Evolutionary conservation across 2,888 invertebrate species (phyloP).

Genomic region (Pyrrhia umbra): DNA sequence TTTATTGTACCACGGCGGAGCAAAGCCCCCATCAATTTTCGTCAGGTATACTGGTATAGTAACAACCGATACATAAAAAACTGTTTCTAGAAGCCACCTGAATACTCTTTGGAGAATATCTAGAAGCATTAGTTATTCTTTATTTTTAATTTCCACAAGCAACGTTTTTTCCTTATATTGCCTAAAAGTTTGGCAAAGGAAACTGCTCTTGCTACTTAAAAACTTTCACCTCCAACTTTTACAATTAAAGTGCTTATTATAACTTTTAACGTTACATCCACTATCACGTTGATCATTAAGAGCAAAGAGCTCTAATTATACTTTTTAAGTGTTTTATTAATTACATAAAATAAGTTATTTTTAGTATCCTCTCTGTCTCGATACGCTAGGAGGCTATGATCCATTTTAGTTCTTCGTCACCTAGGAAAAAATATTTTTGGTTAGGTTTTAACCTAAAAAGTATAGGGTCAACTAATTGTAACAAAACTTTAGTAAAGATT

Average conservation of each 20-base stretch:
- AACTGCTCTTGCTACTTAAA: background rate
- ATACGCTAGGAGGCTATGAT: too few species aligned
- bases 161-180: background rate
- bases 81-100: too few species aligned
- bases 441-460: background rate
- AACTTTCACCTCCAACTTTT: slow-evolving; percentile 15
- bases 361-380: background rate
- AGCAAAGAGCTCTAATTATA: background rate
- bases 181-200: slow-evolving; percentile 8
- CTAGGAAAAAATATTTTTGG: background rate
- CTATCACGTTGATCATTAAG: slow-evolving; percentile 8
- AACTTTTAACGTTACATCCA: slow-evolving; percentile 13
- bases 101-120: too few species aligned
- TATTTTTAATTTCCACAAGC: background rate
- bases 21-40: too few species aligned
- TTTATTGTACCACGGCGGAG: too few species aligned
- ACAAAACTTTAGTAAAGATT: too few species aligned
- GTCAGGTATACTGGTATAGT: too few species aligned
- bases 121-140: background rate
- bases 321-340: background rate
- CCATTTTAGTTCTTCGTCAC: too few species aligned
- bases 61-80: too few species aligned
- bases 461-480: background rate
- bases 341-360: background rate
- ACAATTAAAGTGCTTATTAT: slow-evolving; percentile 7